Evolutionary conservation across 92 coral and sea anemone genomes (phyloP), one percentile per base, ranked within the genome.

Genomic region (Palythoa grandiflora): DNA sequence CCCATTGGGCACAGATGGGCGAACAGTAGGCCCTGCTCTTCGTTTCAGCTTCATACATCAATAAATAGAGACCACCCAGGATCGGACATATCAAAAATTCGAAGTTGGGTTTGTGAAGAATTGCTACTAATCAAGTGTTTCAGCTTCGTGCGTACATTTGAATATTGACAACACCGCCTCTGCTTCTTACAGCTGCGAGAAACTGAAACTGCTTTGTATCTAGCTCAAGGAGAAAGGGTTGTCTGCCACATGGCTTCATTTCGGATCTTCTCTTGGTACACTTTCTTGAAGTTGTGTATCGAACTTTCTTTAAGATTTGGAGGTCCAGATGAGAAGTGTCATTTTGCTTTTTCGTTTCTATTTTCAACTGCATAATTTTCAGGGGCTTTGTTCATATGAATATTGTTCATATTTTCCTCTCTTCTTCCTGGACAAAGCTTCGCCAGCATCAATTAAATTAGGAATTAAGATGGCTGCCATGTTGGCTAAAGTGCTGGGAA

Each of bases 211-310:
- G 38, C 84, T 57, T 59, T 59, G 84, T 15, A 14, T 37, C 84
- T 39, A 79, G 84, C 73, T 79, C 84, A 79, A 79, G 84, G 35
- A 79, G 84, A 57, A 79, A 52, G 73, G 84, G 72, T 57, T 36
- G 84, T 79, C 73, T 38, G 20, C 84, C 72, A 57, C 70, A 19
- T 54, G 8, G 72, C 50, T 15, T 75, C 38, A 61, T 75, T 75
- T 75, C 16, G 15, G 19, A 75, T n/a, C 80, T 20, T 55, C 21
- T 52, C 68, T 40, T 78, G 38, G 83, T 78, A 78, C 38, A 48
- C 65, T 28, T 78, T 59, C 83, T 52, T 5, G 68, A 53, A 78
- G 47, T 28, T 53, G 68, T 39, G 17, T 53, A 78, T 78, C 14
- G 68, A 28, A 38, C 83, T 78, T 47, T 78, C 83, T 47, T 38